A percentile compares a stretch with the other conserved stretches of the same genome.
These are phyloP conservation scores for Sclerodermus sp. DNA, from an alignment of 2,888 invertebrate genomes.

Conservation along the genomic window DNA sequence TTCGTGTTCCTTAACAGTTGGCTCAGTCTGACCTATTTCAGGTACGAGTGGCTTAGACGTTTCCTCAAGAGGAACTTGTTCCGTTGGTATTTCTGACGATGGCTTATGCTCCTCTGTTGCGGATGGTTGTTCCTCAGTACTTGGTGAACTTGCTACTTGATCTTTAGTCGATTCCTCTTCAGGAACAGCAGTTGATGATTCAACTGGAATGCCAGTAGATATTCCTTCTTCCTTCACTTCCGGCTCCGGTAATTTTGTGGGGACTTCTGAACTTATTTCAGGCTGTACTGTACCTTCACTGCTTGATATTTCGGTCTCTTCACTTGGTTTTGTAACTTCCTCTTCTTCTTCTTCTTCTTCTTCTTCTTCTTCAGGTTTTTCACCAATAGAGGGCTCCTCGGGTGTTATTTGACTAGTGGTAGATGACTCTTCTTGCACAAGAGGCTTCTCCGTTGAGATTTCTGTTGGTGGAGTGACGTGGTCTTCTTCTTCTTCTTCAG, in stretches of 20 bases:
- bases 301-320: neutral
- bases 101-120: conserved; percentile 17
- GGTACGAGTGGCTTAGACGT: conserved; percentile 12
- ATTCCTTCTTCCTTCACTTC: neutral
- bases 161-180: too few species aligned
- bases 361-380: conserved; percentile 14
- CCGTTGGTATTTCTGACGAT: conserved; percentile 18
- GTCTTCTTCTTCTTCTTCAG: neutral
- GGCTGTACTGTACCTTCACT: neutral
- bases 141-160: neutral
- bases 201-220: too few species aligned
- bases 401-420: neutral
- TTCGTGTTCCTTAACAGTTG: conserved; percentile 12
- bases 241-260: conserved; percentile 13
- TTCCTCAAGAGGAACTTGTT: conserved; percentile 18
- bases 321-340: conserved; percentile 4
- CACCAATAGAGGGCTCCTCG: too few species aligned
- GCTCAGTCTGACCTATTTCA: conserved; percentile 12
- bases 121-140: conserved; percentile 2
- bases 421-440: neutral
- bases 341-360: conserved; percentile 9
- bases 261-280: conserved; percentile 6
- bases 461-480: conserved; percentile 3
- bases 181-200: too few species aligned
- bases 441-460: neutral